phyloP scores from a whole-genome alignment of 37 sponge, comb jelly and placozoan genomes.

The Lycopodina hypogea region DNA sequence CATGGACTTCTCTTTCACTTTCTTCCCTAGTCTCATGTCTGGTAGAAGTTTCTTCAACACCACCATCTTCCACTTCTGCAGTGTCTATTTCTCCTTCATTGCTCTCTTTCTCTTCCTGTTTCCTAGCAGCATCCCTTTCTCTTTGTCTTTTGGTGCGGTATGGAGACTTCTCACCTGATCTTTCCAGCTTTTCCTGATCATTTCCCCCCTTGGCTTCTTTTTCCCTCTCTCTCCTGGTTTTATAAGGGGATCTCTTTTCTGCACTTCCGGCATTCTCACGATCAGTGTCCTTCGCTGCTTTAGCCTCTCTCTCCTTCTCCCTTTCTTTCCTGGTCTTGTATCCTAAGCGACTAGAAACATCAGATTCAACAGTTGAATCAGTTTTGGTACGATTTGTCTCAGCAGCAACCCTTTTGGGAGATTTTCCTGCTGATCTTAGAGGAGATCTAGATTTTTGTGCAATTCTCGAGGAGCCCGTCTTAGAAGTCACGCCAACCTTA shows the following conservation, averaged over 20 bases:
- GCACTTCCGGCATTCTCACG: not conserved
- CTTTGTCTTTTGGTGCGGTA: not conserved
- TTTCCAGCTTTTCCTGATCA: not conserved
- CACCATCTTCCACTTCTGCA: not conserved
- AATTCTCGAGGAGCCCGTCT: not conserved
- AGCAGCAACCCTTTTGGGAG: not conserved
- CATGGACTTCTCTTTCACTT: not conserved
- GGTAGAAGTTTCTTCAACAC: not conserved
- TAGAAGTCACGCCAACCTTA: not conserved
- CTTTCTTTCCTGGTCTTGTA: conserved; percentile 11
- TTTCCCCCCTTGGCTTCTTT: not conserved
- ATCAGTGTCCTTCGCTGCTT: not conserved
- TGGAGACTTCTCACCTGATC: not conserved
- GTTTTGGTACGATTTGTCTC: not conserved
- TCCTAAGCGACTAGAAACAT: not conserved
- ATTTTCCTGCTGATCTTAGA: not conserved
- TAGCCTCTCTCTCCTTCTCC: conserved; percentile 18
- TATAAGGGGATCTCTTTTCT: not conserved
- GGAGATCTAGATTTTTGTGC: not conserved
- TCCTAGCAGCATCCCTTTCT: conserved; percentile 1
- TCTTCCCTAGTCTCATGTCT: conserved; percentile 7
- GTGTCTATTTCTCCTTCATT: conserved; percentile 2
- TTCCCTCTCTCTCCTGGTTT: conserved; percentile 16
- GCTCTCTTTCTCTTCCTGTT: conserved; percentile 5
- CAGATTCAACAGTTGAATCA: not conserved